A percentile compares a stretch with the other conserved stretches of the same genome.
phyloP scores from a whole-genome alignment of 2,888 invertebrate genomes.

The Cheilosia grossa region DNA sequence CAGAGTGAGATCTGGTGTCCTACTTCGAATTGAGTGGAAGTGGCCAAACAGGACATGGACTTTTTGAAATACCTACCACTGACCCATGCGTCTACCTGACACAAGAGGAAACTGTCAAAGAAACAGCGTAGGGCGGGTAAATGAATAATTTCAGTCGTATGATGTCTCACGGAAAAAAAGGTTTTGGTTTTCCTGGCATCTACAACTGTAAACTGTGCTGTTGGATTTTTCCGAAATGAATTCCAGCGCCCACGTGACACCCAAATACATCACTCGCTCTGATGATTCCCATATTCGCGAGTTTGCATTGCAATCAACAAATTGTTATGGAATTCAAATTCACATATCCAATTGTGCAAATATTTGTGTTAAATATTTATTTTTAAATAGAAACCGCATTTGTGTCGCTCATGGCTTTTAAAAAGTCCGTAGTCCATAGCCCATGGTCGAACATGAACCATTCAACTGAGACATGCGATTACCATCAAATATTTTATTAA shows the following conservation, averaged over 20 bases:
- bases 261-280: background rate
- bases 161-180: too few relatives aligned
- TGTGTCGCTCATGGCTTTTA: background rate
- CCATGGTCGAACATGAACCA: constrained; percentile 9
- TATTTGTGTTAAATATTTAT: constrained; percentile 16
- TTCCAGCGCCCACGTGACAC: background rate
- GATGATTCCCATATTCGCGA: background rate
- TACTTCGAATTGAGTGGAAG: too few relatives aligned
- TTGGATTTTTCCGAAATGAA: background rate
- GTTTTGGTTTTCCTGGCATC: too few relatives aligned
- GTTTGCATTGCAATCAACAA: constrained; percentile 6
- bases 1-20: too few relatives aligned
- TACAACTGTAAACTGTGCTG: background rate
- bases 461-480: constrained; percentile 42
- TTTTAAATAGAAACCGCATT: background rate
- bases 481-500: constrained; percentile 53
- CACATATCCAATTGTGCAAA: background rate
- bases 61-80: too few relatives aligned
- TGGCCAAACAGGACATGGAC: too few relatives aligned
- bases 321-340: constrained; percentile 15
- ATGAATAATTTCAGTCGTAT: too few relatives aligned
- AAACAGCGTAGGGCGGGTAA: too few relatives aligned
- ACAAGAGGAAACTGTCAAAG: too few relatives aligned
- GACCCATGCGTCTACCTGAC: too few relatives aligned
- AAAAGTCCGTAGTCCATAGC: too few relatives aligned